Evolutionary conservation across 2,888 invertebrate genomes (phyloP).

Genomic region (Tridacna gigas): DNA sequence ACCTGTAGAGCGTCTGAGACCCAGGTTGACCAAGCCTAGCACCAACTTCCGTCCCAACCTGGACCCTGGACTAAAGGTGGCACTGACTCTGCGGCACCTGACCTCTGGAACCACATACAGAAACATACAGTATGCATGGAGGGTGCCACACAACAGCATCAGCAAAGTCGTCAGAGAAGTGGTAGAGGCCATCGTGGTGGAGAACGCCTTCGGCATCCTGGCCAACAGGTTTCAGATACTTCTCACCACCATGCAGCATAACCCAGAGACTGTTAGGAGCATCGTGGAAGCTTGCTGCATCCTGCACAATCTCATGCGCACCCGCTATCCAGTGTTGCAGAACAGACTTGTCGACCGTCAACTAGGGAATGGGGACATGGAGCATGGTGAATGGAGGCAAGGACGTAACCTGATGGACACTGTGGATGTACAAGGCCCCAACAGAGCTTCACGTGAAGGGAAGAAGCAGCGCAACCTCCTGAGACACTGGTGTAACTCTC

Average conservation of each 20-base stretch:
- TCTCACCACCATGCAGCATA: constrained; percentile 57
- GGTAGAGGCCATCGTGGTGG: too few species aligned
- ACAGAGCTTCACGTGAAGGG: constrained; percentile 46
- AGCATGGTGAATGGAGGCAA: constrained; percentile 62
- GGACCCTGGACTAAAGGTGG: too few species aligned
- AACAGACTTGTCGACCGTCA: constrained; percentile 38
- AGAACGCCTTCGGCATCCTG: constrained; percentile 64
- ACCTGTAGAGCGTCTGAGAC: too few species aligned
- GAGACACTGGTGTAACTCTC: constrained; percentile 38
- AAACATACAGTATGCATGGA: too few species aligned
- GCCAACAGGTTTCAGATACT: constrained; percentile 60
- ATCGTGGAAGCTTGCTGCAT: constrained; percentile 40
- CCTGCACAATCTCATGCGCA: constrained; percentile 65
- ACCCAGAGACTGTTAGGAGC: constrained; percentile 38
- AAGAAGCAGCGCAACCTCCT: constrained; percentile 60
- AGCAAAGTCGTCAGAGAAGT: too few species aligned
- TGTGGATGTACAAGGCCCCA: constrained; percentile 41
- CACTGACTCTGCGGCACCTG: too few species aligned
- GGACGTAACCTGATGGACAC: constrained; percentile 60
- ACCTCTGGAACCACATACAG: too few species aligned
- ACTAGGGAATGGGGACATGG: constrained; percentile 35
- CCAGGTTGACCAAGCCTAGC: too few species aligned
- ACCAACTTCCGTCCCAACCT: too few species aligned
- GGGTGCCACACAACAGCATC: too few species aligned
- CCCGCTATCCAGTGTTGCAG: constrained; percentile 53